Evolutionary conservation across 2,797 vertebrate species (phyloP).

Genomic region (Parotocinclus haroldoi): DNA sequence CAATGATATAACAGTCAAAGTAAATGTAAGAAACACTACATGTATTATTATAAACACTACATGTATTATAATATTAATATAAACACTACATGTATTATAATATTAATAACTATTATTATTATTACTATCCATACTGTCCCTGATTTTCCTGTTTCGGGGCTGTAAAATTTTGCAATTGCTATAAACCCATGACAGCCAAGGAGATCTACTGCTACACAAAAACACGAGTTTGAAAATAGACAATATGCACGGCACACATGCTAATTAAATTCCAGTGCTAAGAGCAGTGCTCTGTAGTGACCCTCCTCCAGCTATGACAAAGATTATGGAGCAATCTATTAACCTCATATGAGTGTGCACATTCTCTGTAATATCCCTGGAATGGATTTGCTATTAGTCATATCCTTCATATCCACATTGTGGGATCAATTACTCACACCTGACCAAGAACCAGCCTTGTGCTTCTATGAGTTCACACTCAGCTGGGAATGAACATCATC

Average conservation of each 20-base stretch:
- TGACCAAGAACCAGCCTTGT: constrained; percentile 23
- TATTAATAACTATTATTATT: too few relatives aligned
- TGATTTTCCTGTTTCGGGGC: too few relatives aligned
- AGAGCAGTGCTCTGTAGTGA: constrained; percentile 6
- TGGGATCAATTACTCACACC: constrained; percentile 30
- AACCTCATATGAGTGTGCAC: constrained; percentile 1
- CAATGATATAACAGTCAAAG: too few relatives aligned
- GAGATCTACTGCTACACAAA: too few relatives aligned
- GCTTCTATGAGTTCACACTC: constrained; percentile 1
- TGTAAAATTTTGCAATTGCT: too few relatives aligned
- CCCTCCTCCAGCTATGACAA: neutral
- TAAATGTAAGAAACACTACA: too few relatives aligned
- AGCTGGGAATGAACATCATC: constrained; percentile 12
- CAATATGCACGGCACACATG: neutral
- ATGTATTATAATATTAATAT: too few relatives aligned
- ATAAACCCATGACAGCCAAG: too few relatives aligned
- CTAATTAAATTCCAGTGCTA: neutral
- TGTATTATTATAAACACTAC: too few relatives aligned
- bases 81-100: too few relatives aligned
- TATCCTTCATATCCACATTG: constrained; percentile 31
- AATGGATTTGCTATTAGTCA: constrained; percentile 29
- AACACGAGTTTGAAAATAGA: too few relatives aligned
- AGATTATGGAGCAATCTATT: constrained; percentile 25
- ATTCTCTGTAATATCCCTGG: constrained; percentile 24
- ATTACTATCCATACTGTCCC: too few relatives aligned